Conservation (phyloP, 1,140 invertebrate species). For the Bursaphelenchus mucronatus region DNA sequence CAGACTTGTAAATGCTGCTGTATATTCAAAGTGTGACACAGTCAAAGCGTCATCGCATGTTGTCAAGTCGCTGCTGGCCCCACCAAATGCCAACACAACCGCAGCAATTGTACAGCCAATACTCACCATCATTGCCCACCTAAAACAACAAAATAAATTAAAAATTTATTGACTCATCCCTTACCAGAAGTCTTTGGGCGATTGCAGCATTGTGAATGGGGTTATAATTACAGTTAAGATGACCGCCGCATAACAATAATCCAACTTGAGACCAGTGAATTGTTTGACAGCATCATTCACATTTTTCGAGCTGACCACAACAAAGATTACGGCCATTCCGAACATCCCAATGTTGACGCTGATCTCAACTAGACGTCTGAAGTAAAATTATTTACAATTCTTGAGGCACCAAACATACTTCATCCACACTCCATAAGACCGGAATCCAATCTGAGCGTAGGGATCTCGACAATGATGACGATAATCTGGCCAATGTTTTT, state of each 20-base stretch:
- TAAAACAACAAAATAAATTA: no score
- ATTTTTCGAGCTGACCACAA: slow-evolving; percentile 30
- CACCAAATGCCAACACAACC: background rate
- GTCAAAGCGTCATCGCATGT: slow-evolving; percentile 23
- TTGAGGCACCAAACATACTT: slow-evolving; percentile 17
- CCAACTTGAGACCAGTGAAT: slow-evolving; percentile 9
- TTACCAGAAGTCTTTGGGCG: slow-evolving; percentile 34
- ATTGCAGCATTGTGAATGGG: slow-evolving; percentile 27
- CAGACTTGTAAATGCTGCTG: slow-evolving; percentile 52
- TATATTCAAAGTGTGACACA: slow-evolving; percentile 44
- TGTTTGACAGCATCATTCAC: slow-evolving; percentile 31
- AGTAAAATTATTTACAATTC: slow-evolving; percentile 14
- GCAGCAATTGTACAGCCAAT: slow-evolving; percentile 11
- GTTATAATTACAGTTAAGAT: slow-evolving; percentile 23
- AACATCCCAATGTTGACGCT: slow-evolving; percentile 18
- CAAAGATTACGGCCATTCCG: slow-evolving; percentile 25
- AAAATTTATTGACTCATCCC: slow-evolving; percentile 8
- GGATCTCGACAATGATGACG: slow-evolving; percentile 44
- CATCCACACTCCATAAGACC: slow-evolving; percentile 30
- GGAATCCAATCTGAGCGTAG: slow-evolving; percentile 42
- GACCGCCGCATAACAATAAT: slow-evolving; percentile 28
- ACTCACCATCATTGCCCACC: slow-evolving; percentile 6
- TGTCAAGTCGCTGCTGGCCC: background rate
- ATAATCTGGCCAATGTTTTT: slow-evolving; percentile 29
- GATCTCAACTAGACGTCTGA: slow-evolving; percentile 21